These are phyloP conservation scores for Dicerorhinus sumatrensis DNA, from an alignment of 2,113 vertebrate species.

Conservation along the genomic window DNA sequence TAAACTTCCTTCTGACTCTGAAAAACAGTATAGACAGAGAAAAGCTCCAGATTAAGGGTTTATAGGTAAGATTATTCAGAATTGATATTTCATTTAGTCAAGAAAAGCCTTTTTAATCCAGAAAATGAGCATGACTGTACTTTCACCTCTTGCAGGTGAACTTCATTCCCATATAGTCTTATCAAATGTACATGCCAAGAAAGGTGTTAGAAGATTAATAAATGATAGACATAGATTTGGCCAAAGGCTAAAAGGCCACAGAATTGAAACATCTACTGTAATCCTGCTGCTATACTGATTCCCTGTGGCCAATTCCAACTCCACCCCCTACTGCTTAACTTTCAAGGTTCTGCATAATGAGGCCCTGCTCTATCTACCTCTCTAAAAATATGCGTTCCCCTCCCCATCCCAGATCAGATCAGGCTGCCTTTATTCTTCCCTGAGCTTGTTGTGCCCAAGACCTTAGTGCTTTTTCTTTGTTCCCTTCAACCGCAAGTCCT, in stretches of 20 bases:
- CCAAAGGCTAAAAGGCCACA: background rate
- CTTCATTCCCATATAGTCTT: background rate
- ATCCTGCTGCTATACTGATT: background rate
- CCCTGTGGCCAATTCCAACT: background rate
- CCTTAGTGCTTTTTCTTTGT: background rate
- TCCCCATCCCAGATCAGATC: background rate
- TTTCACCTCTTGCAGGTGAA: background rate
- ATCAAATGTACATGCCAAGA: background rate
- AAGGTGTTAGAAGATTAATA: constrained; percentile 9
- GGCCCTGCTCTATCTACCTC: background rate
- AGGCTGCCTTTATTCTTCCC: background rate
- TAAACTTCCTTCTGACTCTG: background rate
- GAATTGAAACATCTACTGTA: background rate
- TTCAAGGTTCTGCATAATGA: background rate
- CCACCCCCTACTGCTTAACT: background rate
- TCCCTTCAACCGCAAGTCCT: background rate
- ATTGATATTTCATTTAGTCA: background rate
- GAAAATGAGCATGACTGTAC: background rate
- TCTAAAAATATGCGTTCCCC: background rate
- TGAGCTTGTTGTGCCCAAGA: background rate
- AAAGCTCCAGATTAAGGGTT: background rate
- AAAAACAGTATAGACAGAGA: background rate
- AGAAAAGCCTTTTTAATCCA: background rate
- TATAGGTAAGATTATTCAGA: background rate
- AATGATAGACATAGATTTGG: background rate